These are phyloP conservation scores for Gadus macrocephalus DNA, from an alignment of 2,113 vertebrate genomes.

Conservation along the genomic window DNA sequence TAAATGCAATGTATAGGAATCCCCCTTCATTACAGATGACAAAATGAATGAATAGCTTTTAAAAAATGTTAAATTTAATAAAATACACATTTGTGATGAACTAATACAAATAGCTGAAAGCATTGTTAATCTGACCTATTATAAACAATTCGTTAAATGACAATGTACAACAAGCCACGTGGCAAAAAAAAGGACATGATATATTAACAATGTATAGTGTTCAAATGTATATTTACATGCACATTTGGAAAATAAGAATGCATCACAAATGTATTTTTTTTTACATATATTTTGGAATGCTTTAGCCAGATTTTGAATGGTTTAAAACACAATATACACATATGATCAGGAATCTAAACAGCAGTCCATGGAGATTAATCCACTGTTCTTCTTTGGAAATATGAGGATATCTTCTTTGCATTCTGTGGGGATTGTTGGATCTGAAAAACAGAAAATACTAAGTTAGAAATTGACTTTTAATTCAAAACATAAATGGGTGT, in stretches of 20 bases:
- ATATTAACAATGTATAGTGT: too few relatives aligned
- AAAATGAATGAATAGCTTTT: background rate
- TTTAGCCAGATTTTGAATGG: background rate
- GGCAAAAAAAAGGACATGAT: background rate
- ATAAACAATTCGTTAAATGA: background rate
- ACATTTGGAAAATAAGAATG: background rate
- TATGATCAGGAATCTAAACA: background rate
- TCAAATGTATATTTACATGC: background rate
- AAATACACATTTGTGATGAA: background rate
- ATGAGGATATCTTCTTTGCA: conserved; percentile 91
- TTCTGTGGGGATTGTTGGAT: conserved; percentile 67
- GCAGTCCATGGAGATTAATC: conserved; percentile 49
- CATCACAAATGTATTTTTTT: background rate
- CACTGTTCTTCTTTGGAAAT: conserved; percentile 78
- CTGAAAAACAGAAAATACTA: conserved; percentile 56
- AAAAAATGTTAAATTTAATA: background rate
- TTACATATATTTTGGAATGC: background rate
- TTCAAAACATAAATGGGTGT: too few relatives aligned
- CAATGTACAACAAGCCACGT: background rate
- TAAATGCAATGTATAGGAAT: too few relatives aligned
- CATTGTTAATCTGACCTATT: background rate
- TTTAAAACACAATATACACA: conserved; percentile 40
- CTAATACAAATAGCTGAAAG: too few relatives aligned
- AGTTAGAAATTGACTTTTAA: background rate
- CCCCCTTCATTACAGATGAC: background rate